Evolutionary conservation across 2,888 invertebrate species (phyloP).

Genomic region (Hydrotaea cyrtoneurina): DNA sequence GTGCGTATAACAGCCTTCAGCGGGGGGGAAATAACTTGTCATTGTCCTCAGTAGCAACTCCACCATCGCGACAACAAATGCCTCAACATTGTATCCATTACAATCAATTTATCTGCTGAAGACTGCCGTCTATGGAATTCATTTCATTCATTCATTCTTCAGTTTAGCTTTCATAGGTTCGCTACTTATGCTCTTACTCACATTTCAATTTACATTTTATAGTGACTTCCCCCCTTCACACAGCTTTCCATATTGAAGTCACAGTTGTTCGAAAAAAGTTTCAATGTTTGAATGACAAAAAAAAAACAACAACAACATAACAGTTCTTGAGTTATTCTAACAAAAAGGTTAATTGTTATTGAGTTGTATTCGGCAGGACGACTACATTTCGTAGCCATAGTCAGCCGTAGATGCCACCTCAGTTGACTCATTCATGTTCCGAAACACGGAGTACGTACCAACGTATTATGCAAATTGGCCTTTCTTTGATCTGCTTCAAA

Average conservation of each 20-base stretch:
- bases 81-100: background rate
- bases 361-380: background rate
- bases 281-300: background rate
- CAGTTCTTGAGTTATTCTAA: background rate
- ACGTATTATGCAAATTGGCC: conserved; percentile 7
- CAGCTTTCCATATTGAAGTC: background rate
- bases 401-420: background rate
- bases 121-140: background rate
- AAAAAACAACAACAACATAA: background rate
- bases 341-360: conserved; percentile 16
- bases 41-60: background rate
- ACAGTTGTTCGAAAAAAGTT: too few species aligned
- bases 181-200: background rate
- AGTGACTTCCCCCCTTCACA: conserved; percentile 3
- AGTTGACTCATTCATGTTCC: background rate
- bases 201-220: conserved; percentile 47
- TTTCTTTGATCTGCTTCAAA: background rate
- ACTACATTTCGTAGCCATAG: background rate
- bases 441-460: too few species aligned
- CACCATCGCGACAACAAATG: background rate
- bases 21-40: background rate
- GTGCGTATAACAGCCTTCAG: background rate
- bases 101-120: conserved; percentile 21
- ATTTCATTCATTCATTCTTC: background rate
- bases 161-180: background rate